phyloP scores from a whole-genome alignment of 2,888 invertebrate species.

The Tipula confusa region DNA sequence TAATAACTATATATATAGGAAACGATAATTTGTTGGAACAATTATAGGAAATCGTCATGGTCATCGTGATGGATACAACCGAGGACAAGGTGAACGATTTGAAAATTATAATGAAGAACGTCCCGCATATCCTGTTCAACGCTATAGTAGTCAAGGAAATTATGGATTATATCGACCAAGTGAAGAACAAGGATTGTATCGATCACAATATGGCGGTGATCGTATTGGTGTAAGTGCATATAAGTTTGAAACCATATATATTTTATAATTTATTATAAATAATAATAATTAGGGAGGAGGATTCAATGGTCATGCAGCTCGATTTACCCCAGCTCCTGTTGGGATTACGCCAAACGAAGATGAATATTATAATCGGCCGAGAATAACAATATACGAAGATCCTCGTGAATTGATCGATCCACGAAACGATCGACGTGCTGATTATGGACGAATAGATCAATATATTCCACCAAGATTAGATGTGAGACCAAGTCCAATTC shows the following conservation, averaged over 20 bases:
- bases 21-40: background rate
- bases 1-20: background rate
- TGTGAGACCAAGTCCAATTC: slow-evolving; percentile 31
- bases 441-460: background rate
- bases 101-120: slow-evolving; percentile 30
- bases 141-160: background rate
- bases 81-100: slow-evolving; percentile 33
- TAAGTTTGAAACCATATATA: background rate
- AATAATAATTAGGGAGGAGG: background rate
- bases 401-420: slow-evolving; percentile 33
- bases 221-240: background rate
- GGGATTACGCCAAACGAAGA: background rate
- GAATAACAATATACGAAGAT: slow-evolving; percentile 35
- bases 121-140: background rate
- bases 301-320: background rate
- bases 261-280: background rate
- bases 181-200: background rate
- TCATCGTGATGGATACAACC: slow-evolving; percentile 32
- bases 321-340: background rate
- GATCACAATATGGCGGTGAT: background rate
- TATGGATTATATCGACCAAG: slow-evolving; percentile 26
- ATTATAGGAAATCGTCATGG: slow-evolving; percentile 33
- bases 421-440: slow-evolving; percentile 28
- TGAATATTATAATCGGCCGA: slow-evolving; percentile 33
- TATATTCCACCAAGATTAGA: slow-evolving; percentile 32